Conservation (phyloP, 1,140 invertebrate species). For the Saxidomus purpurata region DNA sequence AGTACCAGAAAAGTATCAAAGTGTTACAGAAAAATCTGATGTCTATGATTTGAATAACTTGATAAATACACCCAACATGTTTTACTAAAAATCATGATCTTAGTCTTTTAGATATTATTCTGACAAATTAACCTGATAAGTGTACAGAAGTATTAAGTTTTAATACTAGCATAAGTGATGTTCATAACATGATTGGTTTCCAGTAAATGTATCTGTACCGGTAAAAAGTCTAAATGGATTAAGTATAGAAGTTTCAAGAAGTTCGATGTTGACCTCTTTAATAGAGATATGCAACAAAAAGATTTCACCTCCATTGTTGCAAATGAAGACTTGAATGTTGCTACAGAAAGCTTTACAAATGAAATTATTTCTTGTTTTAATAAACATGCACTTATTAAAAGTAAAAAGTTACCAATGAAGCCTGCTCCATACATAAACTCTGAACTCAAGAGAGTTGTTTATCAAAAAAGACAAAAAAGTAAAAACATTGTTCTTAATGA, state of each 20-base stretch:
- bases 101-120: conserved; percentile 32
- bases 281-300: too few species aligned
- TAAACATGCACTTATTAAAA: too few species aligned
- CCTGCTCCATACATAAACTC: conserved; percentile 50
- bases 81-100: conserved; percentile 40
- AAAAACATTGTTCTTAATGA: conserved; percentile 33
- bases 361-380: neutral
- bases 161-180: conserved; percentile 32
- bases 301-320: too few species aligned
- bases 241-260: too few species aligned
- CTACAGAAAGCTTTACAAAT: conserved; percentile 34
- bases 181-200: conserved; percentile 47
- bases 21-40: conserved; percentile 24
- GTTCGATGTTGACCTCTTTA: too few species aligned
- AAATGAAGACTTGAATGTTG: too few species aligned
- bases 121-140: conserved; percentile 24
- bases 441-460: conserved; percentile 40
- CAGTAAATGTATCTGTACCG: too few species aligned
- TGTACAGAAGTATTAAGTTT: conserved; percentile 37
- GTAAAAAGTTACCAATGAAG: conserved; percentile 30
- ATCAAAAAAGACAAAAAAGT: conserved; percentile 49
- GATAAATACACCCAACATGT: conserved; percentile 22
- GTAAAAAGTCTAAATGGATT: too few species aligned
- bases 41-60: conserved; percentile 27
- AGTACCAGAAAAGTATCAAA: too few species aligned